These are phyloP conservation scores for Triplophysa yarkandensis DNA, from an alignment of 2,797 vertebrate genomes.

Conservation along the genomic window DNA sequence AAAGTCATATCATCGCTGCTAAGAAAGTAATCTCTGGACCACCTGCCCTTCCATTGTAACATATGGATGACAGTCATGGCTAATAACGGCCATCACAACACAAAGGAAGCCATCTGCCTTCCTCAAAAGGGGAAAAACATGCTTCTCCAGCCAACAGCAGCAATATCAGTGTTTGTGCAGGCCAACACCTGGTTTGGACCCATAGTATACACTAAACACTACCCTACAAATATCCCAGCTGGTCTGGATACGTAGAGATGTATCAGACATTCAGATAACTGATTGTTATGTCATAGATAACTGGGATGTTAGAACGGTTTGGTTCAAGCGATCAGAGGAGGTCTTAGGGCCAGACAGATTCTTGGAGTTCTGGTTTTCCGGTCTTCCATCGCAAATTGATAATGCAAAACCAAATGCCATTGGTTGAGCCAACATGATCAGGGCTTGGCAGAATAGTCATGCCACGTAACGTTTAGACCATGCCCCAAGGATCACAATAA, in stretches of 20 bases:
- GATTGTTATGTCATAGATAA: constrained; percentile 3
- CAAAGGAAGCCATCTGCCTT: constrained; percentile 59
- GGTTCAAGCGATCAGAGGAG: too few species aligned
- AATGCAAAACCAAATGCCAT: neutral
- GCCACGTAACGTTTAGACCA: too few species aligned
- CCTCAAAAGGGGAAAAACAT: constrained; percentile 49
- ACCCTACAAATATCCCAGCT: neutral
- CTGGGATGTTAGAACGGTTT: too few species aligned
- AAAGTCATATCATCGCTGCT: constrained; percentile 53
- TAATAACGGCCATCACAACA: constrained; percentile 58
- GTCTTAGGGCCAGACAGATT: too few species aligned
- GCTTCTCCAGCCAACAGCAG: constrained; percentile 24
- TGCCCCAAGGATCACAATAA: too few species aligned
- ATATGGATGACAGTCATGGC: constrained; percentile 60
- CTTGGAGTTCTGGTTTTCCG: too few species aligned
- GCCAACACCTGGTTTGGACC: constrained; percentile 41
- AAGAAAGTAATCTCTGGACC: constrained; percentile 53
- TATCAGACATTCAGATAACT: neutral
- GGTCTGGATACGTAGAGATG: neutral
- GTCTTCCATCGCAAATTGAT: neutral
- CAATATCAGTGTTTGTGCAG: constrained; percentile 26
- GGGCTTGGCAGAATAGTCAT: too few species aligned
- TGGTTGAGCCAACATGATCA: neutral
- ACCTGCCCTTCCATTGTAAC: constrained; percentile 54
- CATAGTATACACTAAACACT: neutral